Evolutionary conservation across 2,888 invertebrate genomes (phyloP).

Genomic region (Ethmia dodecea): DNA sequence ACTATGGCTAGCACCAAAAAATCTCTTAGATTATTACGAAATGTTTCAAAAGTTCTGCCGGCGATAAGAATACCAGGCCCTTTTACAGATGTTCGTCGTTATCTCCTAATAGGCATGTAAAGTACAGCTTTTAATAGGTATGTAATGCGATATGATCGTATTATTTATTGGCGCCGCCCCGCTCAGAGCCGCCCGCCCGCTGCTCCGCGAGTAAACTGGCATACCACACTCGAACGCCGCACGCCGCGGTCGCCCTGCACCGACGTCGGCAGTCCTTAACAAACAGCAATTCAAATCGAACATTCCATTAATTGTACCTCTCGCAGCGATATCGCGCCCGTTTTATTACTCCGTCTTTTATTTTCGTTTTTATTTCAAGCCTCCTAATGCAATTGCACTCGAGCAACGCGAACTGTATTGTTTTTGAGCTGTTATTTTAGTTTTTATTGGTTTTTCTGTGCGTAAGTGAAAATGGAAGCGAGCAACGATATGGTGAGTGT

Average conservation of each 20-base stretch:
- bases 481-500: constrained; percentile 53
- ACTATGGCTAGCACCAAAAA: too few species aligned
- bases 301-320: constrained; percentile 65
- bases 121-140: constrained; percentile 59
- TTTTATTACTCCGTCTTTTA: constrained; percentile 64
- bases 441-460: constrained; percentile 60
- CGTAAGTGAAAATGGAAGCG: constrained; percentile 52
- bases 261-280: constrained; percentile 20
- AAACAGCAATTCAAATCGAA: constrained; percentile 49
- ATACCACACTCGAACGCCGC: constrained; percentile 6
- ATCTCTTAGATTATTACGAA: too few species aligned
- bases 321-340: constrained; percentile 57
- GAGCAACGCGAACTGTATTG: constrained; percentile 60
- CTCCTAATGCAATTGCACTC: constrained; percentile 71
- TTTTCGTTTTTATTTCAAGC: constrained; percentile 65
- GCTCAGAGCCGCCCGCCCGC: constrained; percentile 50
- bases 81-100: constrained; percentile 53
- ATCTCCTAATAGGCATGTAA: constrained; percentile 50
- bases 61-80: constrained; percentile 34
- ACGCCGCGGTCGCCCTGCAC: constrained; percentile 13
- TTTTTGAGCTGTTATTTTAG: constrained; percentile 47
- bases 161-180: constrained; percentile 54
- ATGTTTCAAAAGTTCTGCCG: constrained; percentile 13
- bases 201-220: too few species aligned
- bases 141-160: constrained; percentile 59